These are phyloP conservation scores for Scaptomyza caliginosa DNA, from an alignment of 2,888 invertebrate species.

Conservation along the genomic window DNA sequence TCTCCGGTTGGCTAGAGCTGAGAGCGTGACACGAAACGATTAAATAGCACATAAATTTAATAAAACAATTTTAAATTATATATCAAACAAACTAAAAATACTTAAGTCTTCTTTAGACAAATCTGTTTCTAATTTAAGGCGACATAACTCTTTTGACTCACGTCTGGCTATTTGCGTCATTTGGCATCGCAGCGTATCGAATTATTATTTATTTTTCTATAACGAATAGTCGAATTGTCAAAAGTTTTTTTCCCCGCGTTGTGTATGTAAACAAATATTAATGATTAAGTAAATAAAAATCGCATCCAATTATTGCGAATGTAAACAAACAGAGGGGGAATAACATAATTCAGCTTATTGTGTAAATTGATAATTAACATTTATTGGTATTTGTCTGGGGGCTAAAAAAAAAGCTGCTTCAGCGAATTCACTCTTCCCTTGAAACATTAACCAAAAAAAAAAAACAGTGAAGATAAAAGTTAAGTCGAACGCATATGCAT, in stretches of 20 bases:
- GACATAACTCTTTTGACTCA: background rate
- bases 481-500: conserved; percentile 35
- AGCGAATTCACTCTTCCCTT: background rate
- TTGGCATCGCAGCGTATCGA: conserved; percentile 3
- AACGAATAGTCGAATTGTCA: no score
- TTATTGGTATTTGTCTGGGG: conserved; percentile 28
- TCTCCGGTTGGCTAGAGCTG: conserved; percentile 1
- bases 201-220: conserved; percentile 26
- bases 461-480: no score
- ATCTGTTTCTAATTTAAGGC: conserved; percentile 20
- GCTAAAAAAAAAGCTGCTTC: background rate
- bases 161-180: conserved; percentile 37
- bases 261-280: no score
- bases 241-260: no score
- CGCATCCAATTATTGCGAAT: conserved; percentile 27
- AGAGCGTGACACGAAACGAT: conserved; percentile 39
- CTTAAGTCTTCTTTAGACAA: background rate
- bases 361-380: conserved; percentile 57
- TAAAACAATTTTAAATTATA: conserved; percentile 28
- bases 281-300: conserved; percentile 39
- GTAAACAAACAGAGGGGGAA: conserved; percentile 9
- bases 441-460: conserved; percentile 28
- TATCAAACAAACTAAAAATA: background rate
- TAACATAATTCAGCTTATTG: conserved; percentile 33
- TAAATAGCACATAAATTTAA: background rate